Percentiles rank a stretch among this genome's conserved stretches.
These are phyloP conservation scores for Botrylloides violaceus DNA, from an alignment of 23 tunicate species.

Conservation along the genomic window DNA sequence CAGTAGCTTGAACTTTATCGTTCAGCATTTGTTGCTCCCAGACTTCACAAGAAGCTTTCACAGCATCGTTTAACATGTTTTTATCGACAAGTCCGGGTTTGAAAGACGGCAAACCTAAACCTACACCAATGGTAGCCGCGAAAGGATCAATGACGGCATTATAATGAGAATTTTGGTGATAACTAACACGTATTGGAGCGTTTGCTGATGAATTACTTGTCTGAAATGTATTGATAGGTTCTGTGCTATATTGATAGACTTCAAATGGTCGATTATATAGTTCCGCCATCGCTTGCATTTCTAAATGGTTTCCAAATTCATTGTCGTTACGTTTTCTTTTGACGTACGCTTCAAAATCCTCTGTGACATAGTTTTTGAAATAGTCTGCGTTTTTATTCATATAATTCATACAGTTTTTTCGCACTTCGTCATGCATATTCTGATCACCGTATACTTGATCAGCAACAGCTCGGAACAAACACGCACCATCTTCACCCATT, in stretches of 20 bases:
- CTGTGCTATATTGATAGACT: conserved; percentile 81
- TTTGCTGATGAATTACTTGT: conserved; percentile 52
- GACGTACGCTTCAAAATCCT: conserved; percentile 76
- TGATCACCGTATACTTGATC: conserved; percentile 97
- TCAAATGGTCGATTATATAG: conserved; percentile 79
- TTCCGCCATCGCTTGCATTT: conserved; percentile 99
- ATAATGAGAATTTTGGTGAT: conserved; percentile 80
- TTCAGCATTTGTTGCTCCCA: conserved; percentile 80
- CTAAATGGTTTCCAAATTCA: conserved; percentile 86
- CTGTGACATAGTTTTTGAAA: conserved; percentile 80
- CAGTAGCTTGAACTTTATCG: conserved; percentile 78
- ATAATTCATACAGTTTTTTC: conserved; percentile 88
- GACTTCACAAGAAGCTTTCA: conserved; percentile 63
- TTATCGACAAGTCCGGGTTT: conserved; percentile 79
- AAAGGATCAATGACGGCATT: conserved; percentile 87
- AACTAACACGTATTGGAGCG: conserved; percentile 80
- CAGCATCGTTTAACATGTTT: conserved; percentile 50
- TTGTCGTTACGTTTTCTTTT: conserved; percentile 54
- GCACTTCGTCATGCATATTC: conserved; percentile 88
- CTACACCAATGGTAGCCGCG: conserved; percentile 84
- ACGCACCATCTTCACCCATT: conserved; percentile 94
- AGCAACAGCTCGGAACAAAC: conserved; percentile 93
- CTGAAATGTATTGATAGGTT: conserved; percentile 85
- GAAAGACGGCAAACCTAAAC: conserved; percentile 70
- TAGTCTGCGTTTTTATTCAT: conserved; percentile 91